These are phyloP conservation scores for Callospermophilus lateralis DNA, from an alignment of 2,113 vertebrate genomes.

Conservation along the genomic window DNA sequence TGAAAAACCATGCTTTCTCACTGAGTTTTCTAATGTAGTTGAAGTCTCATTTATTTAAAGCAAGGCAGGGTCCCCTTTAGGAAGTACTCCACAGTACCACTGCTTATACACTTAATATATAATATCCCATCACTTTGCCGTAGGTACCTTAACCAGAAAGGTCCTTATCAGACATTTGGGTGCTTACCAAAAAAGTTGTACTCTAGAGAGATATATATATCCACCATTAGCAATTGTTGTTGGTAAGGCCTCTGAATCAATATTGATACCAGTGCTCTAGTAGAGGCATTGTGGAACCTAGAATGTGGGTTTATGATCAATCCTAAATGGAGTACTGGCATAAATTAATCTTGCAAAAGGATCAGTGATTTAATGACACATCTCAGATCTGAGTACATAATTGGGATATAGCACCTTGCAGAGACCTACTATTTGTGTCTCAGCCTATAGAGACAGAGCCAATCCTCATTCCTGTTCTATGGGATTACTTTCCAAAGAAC, in stretches of 20 bases:
- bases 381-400: background rate
- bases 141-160: background rate
- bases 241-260: background rate
- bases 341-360: background rate
- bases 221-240: background rate
- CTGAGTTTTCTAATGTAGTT: background rate
- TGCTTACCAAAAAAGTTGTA: background rate
- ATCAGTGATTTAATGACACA: background rate
- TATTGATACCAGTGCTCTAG: background rate
- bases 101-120: background rate
- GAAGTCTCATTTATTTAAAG: background rate
- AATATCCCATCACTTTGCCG: background rate
- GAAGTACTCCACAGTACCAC: background rate
- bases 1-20: background rate
- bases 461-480: background rate
- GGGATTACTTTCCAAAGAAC: background rate
- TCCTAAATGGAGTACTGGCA: background rate
- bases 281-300: background rate
- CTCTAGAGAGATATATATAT: background rate
- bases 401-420: background rate
- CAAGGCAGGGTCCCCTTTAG: background rate
- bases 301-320: background rate
- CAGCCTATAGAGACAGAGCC: background rate
- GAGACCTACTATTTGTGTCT: background rate
- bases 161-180: background rate